Evolutionary conservation across 2,113 vertebrate genomes (phyloP).

Genomic region (Lampris incognitus): DNA sequence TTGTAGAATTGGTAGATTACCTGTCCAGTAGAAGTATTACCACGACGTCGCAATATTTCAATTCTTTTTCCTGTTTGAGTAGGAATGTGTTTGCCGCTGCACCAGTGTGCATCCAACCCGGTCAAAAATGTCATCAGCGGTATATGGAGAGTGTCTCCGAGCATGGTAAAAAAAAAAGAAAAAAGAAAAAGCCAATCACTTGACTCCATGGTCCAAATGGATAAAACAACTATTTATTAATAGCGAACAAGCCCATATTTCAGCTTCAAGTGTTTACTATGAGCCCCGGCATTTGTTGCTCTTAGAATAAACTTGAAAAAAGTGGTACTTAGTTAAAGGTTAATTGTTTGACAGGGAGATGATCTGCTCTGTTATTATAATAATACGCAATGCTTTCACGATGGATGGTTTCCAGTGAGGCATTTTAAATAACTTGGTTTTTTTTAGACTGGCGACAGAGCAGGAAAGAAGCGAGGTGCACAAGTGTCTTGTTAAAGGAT

Average conservation of each 20-base stretch:
- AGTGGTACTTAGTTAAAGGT: constrained; percentile 33
- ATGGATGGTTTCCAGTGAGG: constrained; percentile 60
- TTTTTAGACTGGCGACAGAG: constrained; percentile 21
- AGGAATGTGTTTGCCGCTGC: too few species aligned
- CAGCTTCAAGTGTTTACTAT: constrained; percentile 49
- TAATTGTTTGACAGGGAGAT: constrained; percentile 59
- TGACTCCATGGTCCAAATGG: too few species aligned
- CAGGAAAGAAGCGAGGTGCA: constrained; percentile 8
- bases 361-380: constrained; percentile 42
- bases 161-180: too few species aligned
- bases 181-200: too few species aligned
- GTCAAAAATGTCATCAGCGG: too few species aligned
- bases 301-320: constrained; percentile 43
- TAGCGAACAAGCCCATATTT: not conserved
- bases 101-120: too few species aligned
- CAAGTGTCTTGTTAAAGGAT: not conserved
- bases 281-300: constrained; percentile 40
- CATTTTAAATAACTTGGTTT: constrained; percentile 52
- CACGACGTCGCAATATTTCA: too few species aligned
- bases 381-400: constrained; percentile 55
- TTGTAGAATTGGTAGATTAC: too few species aligned
- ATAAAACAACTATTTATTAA: too few species aligned
- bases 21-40: too few species aligned
- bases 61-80: too few species aligned
- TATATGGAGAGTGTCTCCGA: too few species aligned